Evolutionary conservation across 2,888 invertebrate genomes (phyloP), one percentile per base, ranked within the genome.

Genomic region (Habroteleia sp.): DNA sequence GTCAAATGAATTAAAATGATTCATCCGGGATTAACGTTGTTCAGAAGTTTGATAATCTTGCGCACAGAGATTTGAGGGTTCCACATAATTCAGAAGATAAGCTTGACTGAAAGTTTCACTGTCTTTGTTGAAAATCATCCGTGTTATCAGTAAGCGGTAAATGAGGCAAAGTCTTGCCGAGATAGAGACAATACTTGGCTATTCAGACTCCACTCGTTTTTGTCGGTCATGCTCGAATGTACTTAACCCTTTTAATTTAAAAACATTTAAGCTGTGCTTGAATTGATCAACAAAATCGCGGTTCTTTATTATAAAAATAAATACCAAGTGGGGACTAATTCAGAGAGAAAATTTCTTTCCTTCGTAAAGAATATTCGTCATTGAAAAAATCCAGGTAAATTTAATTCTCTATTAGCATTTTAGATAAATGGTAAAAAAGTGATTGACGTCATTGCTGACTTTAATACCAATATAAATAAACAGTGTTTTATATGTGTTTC

Each of bases 11-110:
- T 58, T 58, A 44, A 35, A 44, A 58, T 42, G 13, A 42, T 25
- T 0, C 39, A 8, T 35, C 4, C 6, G 0, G 7, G 44, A 44
- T 25, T 8, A 35, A 7, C 42, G 23, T 11, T 17, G 37, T 37
- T 35, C 10, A 35, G 27, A 60, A 46, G 37, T 60, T 60, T 42
- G 33, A 65, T 65, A 44, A 65, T 65, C 52, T 44, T 42, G 39
- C 35, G 65, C 20, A 35, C 20, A 29, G 13, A 44, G 17, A 46
- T 54, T 37, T 37, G 17, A 14, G 52, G 25, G 29, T 44, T 29
- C 37, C 20, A 27, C 44, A 54, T 65, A 52, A 44, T 65, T n/a
- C 42, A 42, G 35, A 42, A 63, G 63, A 63, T 63, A 63, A 52
- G 52, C 52, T 33, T 52, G 63, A 63, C 42, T 16, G 42, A 50